Evolutionary conservation across 2,797 vertebrate species (phyloP).

Genomic region (Novumbra hubbsi): DNA sequence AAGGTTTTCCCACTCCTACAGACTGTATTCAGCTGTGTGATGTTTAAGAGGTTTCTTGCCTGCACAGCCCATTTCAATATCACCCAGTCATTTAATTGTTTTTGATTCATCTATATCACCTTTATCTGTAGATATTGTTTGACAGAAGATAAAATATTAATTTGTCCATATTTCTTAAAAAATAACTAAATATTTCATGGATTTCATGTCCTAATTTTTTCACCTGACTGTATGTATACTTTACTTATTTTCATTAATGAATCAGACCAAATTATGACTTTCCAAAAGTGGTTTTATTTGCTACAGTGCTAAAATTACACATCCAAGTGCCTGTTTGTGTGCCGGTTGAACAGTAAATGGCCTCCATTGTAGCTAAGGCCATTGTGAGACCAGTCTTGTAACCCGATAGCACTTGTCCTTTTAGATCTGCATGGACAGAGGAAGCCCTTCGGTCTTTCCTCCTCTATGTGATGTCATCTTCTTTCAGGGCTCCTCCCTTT

Average conservation of each 20-base stretch:
- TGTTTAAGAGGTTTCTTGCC: too few species aligned
- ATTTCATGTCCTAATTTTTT: too few species aligned
- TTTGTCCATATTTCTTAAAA: too few species aligned
- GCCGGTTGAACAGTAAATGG: slow-evolving; percentile 46
- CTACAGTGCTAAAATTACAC: background rate
- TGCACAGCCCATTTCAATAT: too few species aligned
- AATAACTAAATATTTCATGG: too few species aligned
- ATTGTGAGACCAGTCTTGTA: slow-evolving; percentile 55
- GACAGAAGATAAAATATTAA: too few species aligned
- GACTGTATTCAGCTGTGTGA: too few species aligned
- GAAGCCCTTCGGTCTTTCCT: slow-evolving; percentile 49
- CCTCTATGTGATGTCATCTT: slow-evolving; percentile 58
- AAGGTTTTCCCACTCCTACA: too few species aligned
- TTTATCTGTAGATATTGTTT: too few species aligned
- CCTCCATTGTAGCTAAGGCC: slow-evolving; percentile 51
- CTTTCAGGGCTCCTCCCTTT: slow-evolving; percentile 67
- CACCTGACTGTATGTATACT: too few species aligned
- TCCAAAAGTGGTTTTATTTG: background rate
- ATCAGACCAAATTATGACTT: background rate
- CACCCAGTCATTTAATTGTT: too few species aligned
- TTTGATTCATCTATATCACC: too few species aligned
- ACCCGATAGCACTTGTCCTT: slow-evolving; percentile 53
- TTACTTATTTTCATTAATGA: background rate
- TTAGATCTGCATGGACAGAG: background rate
- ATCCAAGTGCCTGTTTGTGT: background rate